Evolutionary conservation across 2,888 invertebrate species (phyloP), one percentile per base, ranked within the genome.

Genomic region (Atrina japonica): DNA sequence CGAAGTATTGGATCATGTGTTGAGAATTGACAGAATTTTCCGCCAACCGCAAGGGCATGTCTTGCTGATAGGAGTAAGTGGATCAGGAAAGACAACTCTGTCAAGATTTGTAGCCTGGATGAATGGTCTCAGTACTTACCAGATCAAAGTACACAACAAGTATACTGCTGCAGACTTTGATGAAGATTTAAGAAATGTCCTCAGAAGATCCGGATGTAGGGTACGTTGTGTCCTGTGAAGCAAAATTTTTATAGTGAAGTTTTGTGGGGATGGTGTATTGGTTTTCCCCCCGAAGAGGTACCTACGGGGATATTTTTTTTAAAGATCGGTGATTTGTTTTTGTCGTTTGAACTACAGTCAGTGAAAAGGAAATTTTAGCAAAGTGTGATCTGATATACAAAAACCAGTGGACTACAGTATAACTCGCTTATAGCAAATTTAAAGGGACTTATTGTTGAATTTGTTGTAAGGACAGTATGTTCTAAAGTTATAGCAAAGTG

Each of bases 91-190:
- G 92, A 99, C 99, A 0, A 99, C 99, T 11, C 93, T 99, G 82
- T 99, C 99, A 29, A 94, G 99, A 80, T 99, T 99, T 91, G 99
- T 99, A 40, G 99, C 99, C 58, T 99, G 99, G 98, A 97, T 99
- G 96, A 99, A 99, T 91, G 99, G 99, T 7, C 93, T 99, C 43
- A 97, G 96, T 81, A 98, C 99, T 72, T 99, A 99, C 94, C 99
- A 99, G 93, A 98, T 99, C 82, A 98, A 98, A 93, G 97, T 97
- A 16, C 99, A 99, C 92, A 99, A 99, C 91, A 99, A 99, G 92
- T 99, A 99, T 91, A 97, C 97, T 0, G 97, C 97, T 23, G 96
- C 96, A 84, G 99, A 99, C 92, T 99, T 99, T 91, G 99, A 99
- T 91, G 99, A 99, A 91, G 99, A 99, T 91, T 92, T 99, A 76